Conservation (phyloP, 2,888 invertebrate species). For the Colostygia pectinataria region DNA sequence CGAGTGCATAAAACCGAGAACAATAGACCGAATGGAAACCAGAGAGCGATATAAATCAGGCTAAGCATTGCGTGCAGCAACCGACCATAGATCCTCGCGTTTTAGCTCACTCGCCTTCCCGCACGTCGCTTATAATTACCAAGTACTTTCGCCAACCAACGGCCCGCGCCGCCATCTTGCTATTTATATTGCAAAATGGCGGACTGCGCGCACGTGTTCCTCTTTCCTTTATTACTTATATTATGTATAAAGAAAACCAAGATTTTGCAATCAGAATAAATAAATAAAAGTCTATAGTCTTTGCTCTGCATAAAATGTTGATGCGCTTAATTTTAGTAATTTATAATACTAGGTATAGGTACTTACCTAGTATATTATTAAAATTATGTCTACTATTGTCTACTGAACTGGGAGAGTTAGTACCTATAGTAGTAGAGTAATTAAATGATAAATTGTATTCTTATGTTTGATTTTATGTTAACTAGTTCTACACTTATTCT, state of each 20-base stretch:
- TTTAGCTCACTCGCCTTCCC: constrained; percentile 69
- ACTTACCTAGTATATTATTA: too few relatives aligned
- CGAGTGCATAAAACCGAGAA: constrained; percentile 71
- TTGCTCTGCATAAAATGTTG: too few relatives aligned
- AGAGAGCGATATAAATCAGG: constrained; percentile 79
- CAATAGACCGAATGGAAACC: constrained; percentile 76
- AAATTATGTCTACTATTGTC: too few relatives aligned
- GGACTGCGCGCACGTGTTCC: constrained; percentile 67
- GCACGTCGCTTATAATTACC: constrained; percentile 74
- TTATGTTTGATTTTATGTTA: constrained; percentile 9
- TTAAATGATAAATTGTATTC: too few relatives aligned
- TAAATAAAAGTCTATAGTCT: too few relatives aligned
- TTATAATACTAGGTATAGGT: too few relatives aligned
- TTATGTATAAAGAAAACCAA: constrained; percentile 49
- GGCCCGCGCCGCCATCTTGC: constrained; percentile 73
- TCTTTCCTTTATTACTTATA: constrained; percentile 69
- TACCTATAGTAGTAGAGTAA: neutral
- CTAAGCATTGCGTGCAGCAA: constrained; percentile 76
- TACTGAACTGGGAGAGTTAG: too few relatives aligned
- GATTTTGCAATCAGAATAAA: constrained; percentile 40
- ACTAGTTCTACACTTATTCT: too few relatives aligned
- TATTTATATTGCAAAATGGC: constrained; percentile 81
- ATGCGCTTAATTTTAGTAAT: too few relatives aligned
- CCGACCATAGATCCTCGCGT: constrained; percentile 75
- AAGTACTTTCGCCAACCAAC: constrained; percentile 79